These are phyloP conservation scores for Accipiter virgatus DNA, from an alignment of 2,113 vertebrate species.

Conservation along the genomic window DNA sequence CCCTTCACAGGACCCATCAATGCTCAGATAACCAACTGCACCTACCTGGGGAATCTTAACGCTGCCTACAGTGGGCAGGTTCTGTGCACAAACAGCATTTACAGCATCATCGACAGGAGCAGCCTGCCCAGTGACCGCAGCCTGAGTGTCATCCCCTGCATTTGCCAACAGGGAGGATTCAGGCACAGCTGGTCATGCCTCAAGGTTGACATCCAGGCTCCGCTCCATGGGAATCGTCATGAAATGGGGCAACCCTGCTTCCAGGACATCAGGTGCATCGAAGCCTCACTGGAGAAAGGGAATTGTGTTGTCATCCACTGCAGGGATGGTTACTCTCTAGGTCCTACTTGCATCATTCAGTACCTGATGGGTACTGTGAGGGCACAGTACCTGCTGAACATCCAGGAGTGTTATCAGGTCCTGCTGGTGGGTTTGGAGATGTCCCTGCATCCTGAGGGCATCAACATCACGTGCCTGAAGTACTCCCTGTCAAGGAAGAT, in stretches of 20 bases:
- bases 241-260: conserved; percentile 74
- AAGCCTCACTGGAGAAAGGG: conserved; percentile 75
- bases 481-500: conserved; percentile 78
- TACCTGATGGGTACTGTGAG: conserved; percentile 81
- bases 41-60: conserved; percentile 79
- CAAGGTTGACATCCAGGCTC: conserved; percentile 74
- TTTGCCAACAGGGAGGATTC: conserved; percentile 68
- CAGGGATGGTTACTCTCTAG: conserved; percentile 77
- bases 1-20: conserved; percentile 76
- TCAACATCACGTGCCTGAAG: conserved; percentile 73
- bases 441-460: conserved; percentile 70
- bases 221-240: not conserved
- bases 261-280: conserved; percentile 78
- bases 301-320: conserved; percentile 81
- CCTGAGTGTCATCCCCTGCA: conserved; percentile 75
- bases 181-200: conserved; percentile 81
- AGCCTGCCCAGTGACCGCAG: conserved; percentile 62
- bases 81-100: conserved; percentile 77
- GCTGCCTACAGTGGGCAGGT: conserved; percentile 71
- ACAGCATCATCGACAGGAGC: conserved; percentile 81
- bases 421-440: conserved; percentile 79
- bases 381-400: conserved; percentile 76
- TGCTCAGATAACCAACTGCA: conserved; percentile 76
- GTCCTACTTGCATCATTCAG: conserved; percentile 76
- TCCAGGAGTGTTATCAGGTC: conserved; percentile 77